These are phyloP conservation scores for Formicarius rufipectus DNA, from an alignment of 2,113 vertebrate genomes.

Conservation along the genomic window DNA sequence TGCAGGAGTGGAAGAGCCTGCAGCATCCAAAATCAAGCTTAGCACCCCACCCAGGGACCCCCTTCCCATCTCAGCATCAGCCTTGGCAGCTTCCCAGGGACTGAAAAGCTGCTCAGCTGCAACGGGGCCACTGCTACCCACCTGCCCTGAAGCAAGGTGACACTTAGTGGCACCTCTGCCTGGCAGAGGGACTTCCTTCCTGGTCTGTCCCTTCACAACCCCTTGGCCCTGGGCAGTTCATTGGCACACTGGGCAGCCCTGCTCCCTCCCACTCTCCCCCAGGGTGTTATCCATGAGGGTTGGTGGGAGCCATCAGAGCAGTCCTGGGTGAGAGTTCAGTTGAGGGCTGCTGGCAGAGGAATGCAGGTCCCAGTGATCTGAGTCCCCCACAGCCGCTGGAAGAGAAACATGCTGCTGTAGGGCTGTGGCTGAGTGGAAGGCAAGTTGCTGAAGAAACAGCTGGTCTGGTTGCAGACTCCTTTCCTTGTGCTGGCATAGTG, in stretches of 20 bases:
- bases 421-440: fast-evolving
- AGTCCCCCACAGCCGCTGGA: background rate
- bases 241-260: background rate
- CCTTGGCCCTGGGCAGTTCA: fast-evolving
- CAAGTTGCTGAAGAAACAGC: background rate
- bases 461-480: fast-evolving
- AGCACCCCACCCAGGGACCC: background rate
- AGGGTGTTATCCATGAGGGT: background rate
- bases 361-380: no score
- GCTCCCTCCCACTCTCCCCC: fast-evolving
- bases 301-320: background rate
- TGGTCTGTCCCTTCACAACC: fast-evolving
- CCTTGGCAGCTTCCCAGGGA: background rate
- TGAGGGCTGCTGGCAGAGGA: background rate
- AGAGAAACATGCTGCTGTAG: fast-evolving
- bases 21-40: background rate
- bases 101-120: background rate
- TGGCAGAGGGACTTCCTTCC: background rate
- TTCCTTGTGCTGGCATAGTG: background rate
- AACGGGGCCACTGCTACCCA: background rate
- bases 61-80: background rate
- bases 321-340: background rate
- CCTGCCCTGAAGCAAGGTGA: background rate
- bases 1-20: background rate
- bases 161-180: background rate